Base-by-base conservation (phyloP, 2,888 invertebrate genomes). In the Craniophora ligustri region DNA sequence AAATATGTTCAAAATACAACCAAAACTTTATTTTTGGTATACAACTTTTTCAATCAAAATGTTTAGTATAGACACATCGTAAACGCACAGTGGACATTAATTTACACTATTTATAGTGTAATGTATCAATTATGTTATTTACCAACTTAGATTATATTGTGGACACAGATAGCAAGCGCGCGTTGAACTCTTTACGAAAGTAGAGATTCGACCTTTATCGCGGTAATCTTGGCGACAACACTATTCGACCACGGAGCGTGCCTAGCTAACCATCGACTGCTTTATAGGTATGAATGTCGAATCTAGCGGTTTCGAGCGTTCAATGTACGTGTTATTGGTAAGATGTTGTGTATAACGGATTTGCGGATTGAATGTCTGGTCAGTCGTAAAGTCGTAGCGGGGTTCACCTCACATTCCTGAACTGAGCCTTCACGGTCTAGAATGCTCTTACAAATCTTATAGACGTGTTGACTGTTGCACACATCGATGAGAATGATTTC, bases 111-210 rank as follows among this genome's bases (percentile, higher is more conserved):
- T 54, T 67, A 63, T 47, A 66, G 59, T 67, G 68, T 76, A 74
- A 75, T 69, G 65, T 63, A 68, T 74, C 66, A 69, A 75, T 71
- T 72, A 70, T 65, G 57, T 59, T 79, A 75, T 81, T 82, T 79
- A 78, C 76, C 58, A 62, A 68, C 63, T 73, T 66, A 67, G 81
- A 82, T 81, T 78, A 78, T 67, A 64, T 47, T 72, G 72, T 77
- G 53, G 64, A 66, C 76, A 64, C 48, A 71, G 63, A 75, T 69
- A 64, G 68, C 70, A 68, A 68, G 80, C 86, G 86, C 89, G 85
- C 90, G 89, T 91, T 91, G 90, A 92, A 91, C 86, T 91, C 91
- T 86, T 85, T 85, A 85, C 65, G 81, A 87, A 87, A 86, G 86
- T 86, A 68, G 79, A 84, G 75, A 78, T 76, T 64, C 40, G 41